Evolutionary conservation across 2,888 invertebrate species (phyloP).

Genomic region (Chrysina gloriosa): DNA sequence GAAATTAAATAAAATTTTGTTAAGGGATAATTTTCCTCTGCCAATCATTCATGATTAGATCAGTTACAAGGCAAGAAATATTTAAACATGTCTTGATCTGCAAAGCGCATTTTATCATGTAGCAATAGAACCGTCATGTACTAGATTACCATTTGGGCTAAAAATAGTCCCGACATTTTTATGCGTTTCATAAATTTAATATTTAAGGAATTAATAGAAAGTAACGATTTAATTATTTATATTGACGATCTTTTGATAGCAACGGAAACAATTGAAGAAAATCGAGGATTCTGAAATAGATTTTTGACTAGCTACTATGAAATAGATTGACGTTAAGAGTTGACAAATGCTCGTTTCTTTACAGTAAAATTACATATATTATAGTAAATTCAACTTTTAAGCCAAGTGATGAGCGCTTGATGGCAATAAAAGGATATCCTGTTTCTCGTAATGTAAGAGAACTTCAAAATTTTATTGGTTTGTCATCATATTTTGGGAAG

Average conservation of each 20-base stretch:
- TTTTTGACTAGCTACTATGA: conserved; percentile 8
- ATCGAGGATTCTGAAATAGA: conserved; percentile 6
- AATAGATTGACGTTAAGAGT: conserved; percentile 27
- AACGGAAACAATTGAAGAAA: conserved; percentile 30
- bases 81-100: conserved; percentile 11
- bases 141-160: conserved; percentile 26
- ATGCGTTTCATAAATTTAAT: conserved; percentile 15
- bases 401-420: conserved; percentile 8
- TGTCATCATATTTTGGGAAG: too few relatives aligned
- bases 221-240: conserved; percentile 23
- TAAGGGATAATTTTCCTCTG: conserved; percentile 21
- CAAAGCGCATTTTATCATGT: conserved; percentile 34
- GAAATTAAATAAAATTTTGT: too few relatives aligned
- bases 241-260: conserved; percentile 36
- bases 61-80: conserved; percentile 8
- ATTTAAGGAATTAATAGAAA: conserved; percentile 27
- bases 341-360: conserved; percentile 30
- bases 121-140: neutral
- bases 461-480: too few relatives aligned
- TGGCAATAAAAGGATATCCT: conserved; percentile 6
- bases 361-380: conserved; percentile 11
- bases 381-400: conserved; percentile 9
- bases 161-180: conserved; percentile 16
- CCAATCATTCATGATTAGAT: conserved; percentile 30
- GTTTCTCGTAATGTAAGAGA: too few relatives aligned